Conservation (phyloP, 2,888 invertebrate genomes). For the Clivina fossor region DNA sequence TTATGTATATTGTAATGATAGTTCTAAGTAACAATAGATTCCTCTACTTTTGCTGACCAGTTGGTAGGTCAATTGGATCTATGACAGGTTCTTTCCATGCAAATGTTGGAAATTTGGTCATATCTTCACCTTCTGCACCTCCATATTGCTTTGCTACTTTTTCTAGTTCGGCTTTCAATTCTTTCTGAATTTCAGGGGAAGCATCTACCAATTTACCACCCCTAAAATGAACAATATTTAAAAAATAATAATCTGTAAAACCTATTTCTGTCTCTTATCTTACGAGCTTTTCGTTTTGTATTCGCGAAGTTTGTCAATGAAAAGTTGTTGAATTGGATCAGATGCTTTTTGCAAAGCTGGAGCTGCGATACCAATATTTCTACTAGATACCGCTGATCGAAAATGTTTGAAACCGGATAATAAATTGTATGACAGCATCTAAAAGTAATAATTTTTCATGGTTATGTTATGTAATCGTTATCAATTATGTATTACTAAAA, state of each 20-base stretch:
- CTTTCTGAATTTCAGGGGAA: slow-evolving; percentile 72
- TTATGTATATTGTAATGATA: too few relatives aligned
- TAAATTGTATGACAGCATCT: slow-evolving; percentile 51
- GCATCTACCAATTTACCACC: slow-evolving; percentile 83
- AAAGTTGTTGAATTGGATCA: slow-evolving; percentile 93
- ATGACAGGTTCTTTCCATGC: slow-evolving; percentile 75
- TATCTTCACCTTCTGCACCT: slow-evolving; percentile 75
- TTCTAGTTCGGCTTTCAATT: slow-evolving; percentile 75
- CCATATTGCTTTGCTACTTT: slow-evolving; percentile 78
- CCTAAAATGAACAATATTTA: slow-evolving; percentile 52
- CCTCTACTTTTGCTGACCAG: slow-evolving; percentile 40
- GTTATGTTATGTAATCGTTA: slow-evolving; percentile 26
- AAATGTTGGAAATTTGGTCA: slow-evolving; percentile 87
- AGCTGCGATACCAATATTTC: slow-evolving; percentile 74
- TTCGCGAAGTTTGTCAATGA: slow-evolving; percentile 88
- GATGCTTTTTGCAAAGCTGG: slow-evolving; percentile 68
- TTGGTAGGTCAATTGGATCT: slow-evolving; percentile 62
- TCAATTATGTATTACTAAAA: too few relatives aligned
- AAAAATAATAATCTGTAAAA: slow-evolving; percentile 26
- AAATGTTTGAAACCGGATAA: slow-evolving; percentile 46
- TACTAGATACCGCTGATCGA: slow-evolving; percentile 55
- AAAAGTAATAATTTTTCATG: slow-evolving; percentile 33
- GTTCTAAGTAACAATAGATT: slow-evolving; percentile 32
- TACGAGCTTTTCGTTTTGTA: slow-evolving; percentile 75
- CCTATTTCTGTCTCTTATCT: slow-evolving; percentile 1